Evolutionary conservation across 2,888 invertebrate species (phyloP).

Genomic region (Crocallis elinguaria): DNA sequence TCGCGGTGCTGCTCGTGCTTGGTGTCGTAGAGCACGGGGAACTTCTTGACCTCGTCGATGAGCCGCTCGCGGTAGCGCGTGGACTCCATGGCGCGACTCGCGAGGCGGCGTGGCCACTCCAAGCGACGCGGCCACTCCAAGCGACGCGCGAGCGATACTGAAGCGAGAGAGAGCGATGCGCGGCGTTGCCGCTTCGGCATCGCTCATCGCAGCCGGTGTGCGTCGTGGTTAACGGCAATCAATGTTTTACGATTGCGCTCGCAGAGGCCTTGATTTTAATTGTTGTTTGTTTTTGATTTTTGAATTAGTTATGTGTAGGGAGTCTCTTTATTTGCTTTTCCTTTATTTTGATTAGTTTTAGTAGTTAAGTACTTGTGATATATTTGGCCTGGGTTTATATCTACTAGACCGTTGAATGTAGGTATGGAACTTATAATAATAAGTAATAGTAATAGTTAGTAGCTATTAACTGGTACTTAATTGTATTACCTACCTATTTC

Average conservation of each 20-base stretch:
- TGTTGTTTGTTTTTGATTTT: not conserved
- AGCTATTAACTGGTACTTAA: too few relatives aligned
- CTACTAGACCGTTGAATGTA: too few relatives aligned
- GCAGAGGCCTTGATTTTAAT: not conserved
- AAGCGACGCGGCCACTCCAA: slow-evolving; percentile 53
- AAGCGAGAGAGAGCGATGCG: slow-evolving; percentile 63
- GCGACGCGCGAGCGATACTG: slow-evolving; percentile 70
- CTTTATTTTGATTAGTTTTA: too few relatives aligned
- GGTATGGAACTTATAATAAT: too few relatives aligned
- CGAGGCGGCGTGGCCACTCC: slow-evolving; percentile 44
- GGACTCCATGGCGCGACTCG: slow-evolving; percentile 51
- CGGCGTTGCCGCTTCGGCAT: slow-evolving; percentile 67
- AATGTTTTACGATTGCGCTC: not conserved
- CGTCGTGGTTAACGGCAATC: slow-evolving; percentile 57
- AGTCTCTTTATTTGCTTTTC: too few relatives aligned
- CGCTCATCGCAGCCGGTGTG: slow-evolving; percentile 64
- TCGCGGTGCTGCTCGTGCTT: slow-evolving; percentile 74
- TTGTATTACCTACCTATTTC: too few relatives aligned
- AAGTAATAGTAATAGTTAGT: too few relatives aligned
- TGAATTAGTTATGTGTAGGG: not conserved
- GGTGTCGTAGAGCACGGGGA: slow-evolving; percentile 76
- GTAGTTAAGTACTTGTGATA: too few relatives aligned
- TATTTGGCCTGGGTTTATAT: too few relatives aligned
- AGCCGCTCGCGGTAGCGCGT: slow-evolving; percentile 64
- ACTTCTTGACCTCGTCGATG: slow-evolving; percentile 76